phyloP scores from a whole-genome alignment of 2,797 vertebrate species.

The Pampus argenteus region DNA sequence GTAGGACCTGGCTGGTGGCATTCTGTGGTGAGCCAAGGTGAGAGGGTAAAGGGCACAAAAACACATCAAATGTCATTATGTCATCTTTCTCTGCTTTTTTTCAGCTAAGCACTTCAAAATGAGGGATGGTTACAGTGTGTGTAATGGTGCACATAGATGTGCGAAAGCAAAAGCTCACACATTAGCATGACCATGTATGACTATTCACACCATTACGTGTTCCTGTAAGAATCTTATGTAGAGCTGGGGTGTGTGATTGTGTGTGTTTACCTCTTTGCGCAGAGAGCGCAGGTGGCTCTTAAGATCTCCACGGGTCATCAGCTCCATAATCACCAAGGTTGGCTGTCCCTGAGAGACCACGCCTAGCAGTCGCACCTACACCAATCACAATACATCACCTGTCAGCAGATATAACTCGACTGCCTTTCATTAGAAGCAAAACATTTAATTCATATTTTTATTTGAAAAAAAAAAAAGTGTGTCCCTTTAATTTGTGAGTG shows the following conservation, averaged over 20 bases:
- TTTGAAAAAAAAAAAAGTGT: too few relatives aligned
- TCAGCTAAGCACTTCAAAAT: slow-evolving; percentile 7
- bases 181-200: too few relatives aligned
- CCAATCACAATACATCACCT: slow-evolving; percentile 52
- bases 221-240: too few relatives aligned
- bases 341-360: slow-evolving; percentile 99
- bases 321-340: slow-evolving; percentile 98
- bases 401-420: slow-evolving; percentile 16
- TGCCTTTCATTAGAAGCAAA: too few relatives aligned
- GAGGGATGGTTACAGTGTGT: slow-evolving; percentile 1
- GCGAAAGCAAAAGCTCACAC: too few relatives aligned
- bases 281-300: slow-evolving; percentile 97
- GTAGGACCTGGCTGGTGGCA: slow-evolving; percentile 87
- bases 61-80: not conserved
- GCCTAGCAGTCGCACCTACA: slow-evolving; percentile 94
- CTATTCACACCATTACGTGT: too few relatives aligned
- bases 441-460: too few relatives aligned
- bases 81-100: not conserved
- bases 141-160: not conserved
- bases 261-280: slow-evolving; percentile 93
- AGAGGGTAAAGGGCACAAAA: slow-evolving; percentile 8
- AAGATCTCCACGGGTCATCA: slow-evolving; percentile 98
- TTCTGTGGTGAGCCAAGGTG: slow-evolving; percentile 80
- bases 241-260: too few relatives aligned
- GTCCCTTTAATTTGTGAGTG: too few relatives aligned